Evolutionary conservation across 1,140 invertebrate genomes (phyloP), one percentile per base, ranked within the genome.

Genomic region (Wasmannia auropunctata): DNA sequence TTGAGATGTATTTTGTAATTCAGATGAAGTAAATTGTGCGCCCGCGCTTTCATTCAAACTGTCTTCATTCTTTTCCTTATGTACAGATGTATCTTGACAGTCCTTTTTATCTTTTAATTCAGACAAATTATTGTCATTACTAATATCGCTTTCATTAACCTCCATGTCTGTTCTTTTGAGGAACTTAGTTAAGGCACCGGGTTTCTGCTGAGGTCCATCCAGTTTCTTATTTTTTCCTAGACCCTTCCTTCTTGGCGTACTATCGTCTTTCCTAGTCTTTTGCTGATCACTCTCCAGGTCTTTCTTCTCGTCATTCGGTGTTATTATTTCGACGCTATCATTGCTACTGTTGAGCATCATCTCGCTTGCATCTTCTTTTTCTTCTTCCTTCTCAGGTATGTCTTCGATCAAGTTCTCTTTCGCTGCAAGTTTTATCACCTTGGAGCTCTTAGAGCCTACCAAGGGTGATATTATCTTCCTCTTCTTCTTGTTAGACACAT

Each of bases 401-500:
- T 75, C 31, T 69, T 74, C 79, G 0, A 37, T 37, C 8, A 67
- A 88, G 84, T 93, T 93, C 69, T 92, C 91, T 43, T 93, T 94
- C n/a, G 72, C 88, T 37, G 86, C 87, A 40, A 93, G 87, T 88
- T 95, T 95, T 0, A 93, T 58, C 8, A 92, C n/a, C 81, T 95
- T 95, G 25, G 91, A 74, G 83, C 49, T 92, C 51, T 92, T 93
- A 79, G 31, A 65, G 10, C 86, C 89, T n/a, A 83, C 67, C 6
- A 91, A 87, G 7, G 93, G 91, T 2, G 93, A 91, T 7, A 63
- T 40, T 40, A 92, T 46, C 87, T 95, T 95, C 54, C 95, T 91
- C 67, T 95, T 95, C 49, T 95, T 95, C 40, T 94, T 95, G 1
- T 51, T 91, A n/a, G 86, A 67, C 0, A 51, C 5, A 14, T 86